A percentile compares a stretch with the other conserved stretches of the same genome.
Evolutionary conservation across 2,888 invertebrate genomes (phyloP).

Genomic region (Chloroclysta siterata): DNA sequence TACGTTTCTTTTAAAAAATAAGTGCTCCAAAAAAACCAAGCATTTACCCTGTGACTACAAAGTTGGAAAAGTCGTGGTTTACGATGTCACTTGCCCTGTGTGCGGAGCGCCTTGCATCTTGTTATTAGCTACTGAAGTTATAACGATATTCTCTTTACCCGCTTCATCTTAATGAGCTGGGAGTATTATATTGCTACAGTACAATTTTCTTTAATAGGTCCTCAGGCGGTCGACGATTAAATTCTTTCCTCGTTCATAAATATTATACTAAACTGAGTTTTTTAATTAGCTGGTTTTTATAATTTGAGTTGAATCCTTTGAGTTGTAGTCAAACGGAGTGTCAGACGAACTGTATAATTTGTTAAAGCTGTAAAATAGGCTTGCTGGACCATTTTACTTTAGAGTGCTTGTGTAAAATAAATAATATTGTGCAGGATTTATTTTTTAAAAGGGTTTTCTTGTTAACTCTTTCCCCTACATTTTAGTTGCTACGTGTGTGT

Average conservation of each 20-base stretch:
- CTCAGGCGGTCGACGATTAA: constrained; percentile 13
- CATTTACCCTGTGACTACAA: background rate
- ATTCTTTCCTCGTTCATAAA: constrained; percentile 14
- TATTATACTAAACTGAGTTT: constrained; percentile 4
- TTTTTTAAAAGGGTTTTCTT: background rate
- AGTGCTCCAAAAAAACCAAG: background rate
- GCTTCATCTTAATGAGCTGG: constrained; percentile 40
- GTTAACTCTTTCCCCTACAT: background rate
- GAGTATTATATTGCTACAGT: constrained; percentile 34
- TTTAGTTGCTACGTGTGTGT: constrained; percentile 2
- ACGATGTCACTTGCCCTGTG: constrained; percentile 17
- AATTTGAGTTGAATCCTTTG: background rate
- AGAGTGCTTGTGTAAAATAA: background rate
- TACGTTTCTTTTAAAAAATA: background rate
- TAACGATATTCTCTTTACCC: constrained; percentile 47
- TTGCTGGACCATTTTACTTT: background rate
- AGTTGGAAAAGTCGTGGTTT: background rate
- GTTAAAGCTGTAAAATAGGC: background rate
- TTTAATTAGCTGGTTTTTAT: background rate
- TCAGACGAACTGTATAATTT: background rate
- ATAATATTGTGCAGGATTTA: background rate
- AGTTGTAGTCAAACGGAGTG: background rate
- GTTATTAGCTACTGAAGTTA: constrained; percentile 37
- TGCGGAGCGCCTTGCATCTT: constrained; percentile 9
- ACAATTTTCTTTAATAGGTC: constrained; percentile 19